phyloP scores from a whole-genome alignment of 2,888 invertebrate genomes.

The Micoletzkya japonica region DNA sequence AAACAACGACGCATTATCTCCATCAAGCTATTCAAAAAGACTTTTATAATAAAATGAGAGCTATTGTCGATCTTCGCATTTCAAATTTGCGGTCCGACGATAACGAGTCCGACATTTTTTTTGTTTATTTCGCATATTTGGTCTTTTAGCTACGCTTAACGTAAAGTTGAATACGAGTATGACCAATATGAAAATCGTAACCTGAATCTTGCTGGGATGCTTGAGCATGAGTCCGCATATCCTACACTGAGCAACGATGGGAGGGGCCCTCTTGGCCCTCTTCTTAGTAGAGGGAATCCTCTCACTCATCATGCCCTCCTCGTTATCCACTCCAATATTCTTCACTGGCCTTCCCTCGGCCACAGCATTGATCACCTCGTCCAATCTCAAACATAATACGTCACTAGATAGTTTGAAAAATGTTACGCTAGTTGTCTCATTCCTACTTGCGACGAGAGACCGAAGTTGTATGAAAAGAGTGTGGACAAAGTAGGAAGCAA shows the following conservation, averaged over 20 bases:
- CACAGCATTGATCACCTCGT: constrained; percentile 46
- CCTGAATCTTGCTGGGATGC: constrained; percentile 50
- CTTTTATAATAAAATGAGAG: too few relatives aligned
- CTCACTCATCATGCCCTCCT: constrained; percentile 10
- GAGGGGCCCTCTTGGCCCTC: background rate
- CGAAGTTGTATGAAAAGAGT: too few relatives aligned
- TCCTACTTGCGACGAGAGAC: too few relatives aligned
- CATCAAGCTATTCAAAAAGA: too few relatives aligned
- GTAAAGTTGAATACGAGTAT: too few relatives aligned
- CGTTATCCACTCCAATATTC: too few relatives aligned
- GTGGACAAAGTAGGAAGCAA: too few relatives aligned
- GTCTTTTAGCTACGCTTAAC: too few relatives aligned
- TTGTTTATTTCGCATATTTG: too few relatives aligned
- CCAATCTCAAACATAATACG: constrained; percentile 33
- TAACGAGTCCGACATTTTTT: too few relatives aligned
- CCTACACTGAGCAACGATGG: constrained; percentile 43
- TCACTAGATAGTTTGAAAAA: background rate
- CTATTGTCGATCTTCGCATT: too few relatives aligned
- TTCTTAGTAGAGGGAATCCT: background rate
- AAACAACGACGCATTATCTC: constrained; percentile 6
- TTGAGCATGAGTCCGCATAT: constrained; percentile 50
- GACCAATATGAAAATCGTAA: constrained; percentile 5
- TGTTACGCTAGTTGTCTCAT: background rate
- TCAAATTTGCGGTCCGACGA: too few relatives aligned
- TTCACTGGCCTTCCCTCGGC: constrained; percentile 32